A percentile compares a stretch with the other conserved stretches of the same genome.
These are phyloP conservation scores for Adelphocoris suturalis DNA, from an alignment of 2,888 invertebrate genomes.

Conservation along the genomic window DNA sequence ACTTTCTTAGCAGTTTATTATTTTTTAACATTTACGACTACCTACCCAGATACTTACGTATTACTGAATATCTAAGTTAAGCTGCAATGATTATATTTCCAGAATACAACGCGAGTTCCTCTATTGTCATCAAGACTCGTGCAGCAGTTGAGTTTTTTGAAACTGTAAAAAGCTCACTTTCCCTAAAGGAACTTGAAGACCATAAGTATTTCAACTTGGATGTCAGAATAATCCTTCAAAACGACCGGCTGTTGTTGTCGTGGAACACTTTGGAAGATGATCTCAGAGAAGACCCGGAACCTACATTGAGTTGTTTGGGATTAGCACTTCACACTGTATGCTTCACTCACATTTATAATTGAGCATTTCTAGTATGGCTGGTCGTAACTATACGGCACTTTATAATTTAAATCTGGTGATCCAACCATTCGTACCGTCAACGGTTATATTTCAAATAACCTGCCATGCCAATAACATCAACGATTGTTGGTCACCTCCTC, in stretches of 20 bases:
- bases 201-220: constrained; percentile 82
- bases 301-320: constrained; percentile 85
- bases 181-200: constrained; percentile 82
- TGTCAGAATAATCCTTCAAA: constrained; percentile 81
- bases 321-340: constrained; percentile 88
- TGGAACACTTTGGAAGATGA: constrained; percentile 86
- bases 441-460: too few species aligned
- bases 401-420: too few species aligned
- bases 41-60: too few species aligned
- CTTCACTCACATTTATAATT: not conserved
- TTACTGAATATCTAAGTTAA: too few species aligned
- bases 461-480: too few species aligned
- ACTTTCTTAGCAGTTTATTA: too few species aligned
- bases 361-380: too few species aligned
- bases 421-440: too few species aligned
- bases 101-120: constrained; percentile 80
- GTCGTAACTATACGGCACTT: too few species aligned
- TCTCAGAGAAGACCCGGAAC: constrained; percentile 84
- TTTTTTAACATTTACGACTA: too few species aligned
- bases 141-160: constrained; percentile 82
- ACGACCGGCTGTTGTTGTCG: constrained; percentile 81
- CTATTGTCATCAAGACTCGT: constrained; percentile 80
- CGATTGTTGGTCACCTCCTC: too few species aligned
- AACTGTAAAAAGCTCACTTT: constrained; percentile 80
- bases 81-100: constrained; percentile 73